Percentiles rank a stretch among this genome's conserved stretches.
Conservation (phyloP, 2,113 vertebrate genomes). For the Macaca mulatta region DNA sequence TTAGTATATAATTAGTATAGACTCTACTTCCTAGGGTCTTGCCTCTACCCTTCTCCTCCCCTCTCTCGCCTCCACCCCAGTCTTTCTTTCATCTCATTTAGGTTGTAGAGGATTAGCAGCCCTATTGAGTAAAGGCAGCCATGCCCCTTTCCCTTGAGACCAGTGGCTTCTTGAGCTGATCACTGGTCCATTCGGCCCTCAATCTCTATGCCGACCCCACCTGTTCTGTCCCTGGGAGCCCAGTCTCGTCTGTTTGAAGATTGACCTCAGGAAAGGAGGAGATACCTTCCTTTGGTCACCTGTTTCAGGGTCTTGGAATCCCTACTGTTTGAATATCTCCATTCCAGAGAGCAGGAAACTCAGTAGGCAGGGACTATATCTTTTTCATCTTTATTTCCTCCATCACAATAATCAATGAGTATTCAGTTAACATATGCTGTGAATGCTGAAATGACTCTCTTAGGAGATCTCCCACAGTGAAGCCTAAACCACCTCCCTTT, state of each 20-base stretch:
- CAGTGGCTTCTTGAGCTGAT: neutral
- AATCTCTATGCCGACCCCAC: neutral
- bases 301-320: neutral
- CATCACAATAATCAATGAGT: neutral
- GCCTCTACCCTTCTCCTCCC: neutral
- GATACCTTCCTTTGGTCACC: neutral
- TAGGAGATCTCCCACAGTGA: neutral
- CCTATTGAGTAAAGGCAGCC: neutral
- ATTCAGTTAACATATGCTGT: neutral
- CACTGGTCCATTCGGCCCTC: neutral
- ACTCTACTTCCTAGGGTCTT: neutral
- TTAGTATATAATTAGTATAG: neutral
- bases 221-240: neutral
- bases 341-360: neutral
- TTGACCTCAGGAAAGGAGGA: neutral
- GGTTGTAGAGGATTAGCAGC: neutral
- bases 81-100: neutral
- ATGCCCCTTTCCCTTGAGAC: neutral
- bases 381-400: slow-evolving; percentile 28
- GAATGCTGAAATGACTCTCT: neutral
- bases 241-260: neutral
- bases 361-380: neutral
- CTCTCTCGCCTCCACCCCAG: neutral
- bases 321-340: neutral
- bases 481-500: neutral